A percentile compares a stretch with the other conserved stretches of the same genome.
These are phyloP conservation scores for Pygocentrus nattereri DNA, from an alignment of 2,797 vertebrate genomes.

Conservation along the genomic window DNA sequence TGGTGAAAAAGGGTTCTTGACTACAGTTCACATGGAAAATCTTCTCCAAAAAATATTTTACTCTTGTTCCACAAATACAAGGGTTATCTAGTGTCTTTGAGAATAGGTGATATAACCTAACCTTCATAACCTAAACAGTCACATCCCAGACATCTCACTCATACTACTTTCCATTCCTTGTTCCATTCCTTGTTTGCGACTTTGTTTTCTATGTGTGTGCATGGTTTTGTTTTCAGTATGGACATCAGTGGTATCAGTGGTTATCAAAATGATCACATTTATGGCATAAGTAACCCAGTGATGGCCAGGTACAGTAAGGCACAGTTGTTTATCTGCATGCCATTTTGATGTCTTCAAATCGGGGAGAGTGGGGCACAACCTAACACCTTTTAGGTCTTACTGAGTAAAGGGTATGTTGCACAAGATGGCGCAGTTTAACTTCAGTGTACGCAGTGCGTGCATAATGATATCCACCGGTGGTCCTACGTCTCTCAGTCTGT, in stretches of 20 bases:
- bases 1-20: too few relatives aligned
- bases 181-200: neutral
- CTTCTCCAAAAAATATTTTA: too few relatives aligned
- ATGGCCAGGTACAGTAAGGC: conserved; percentile 84
- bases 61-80: too few relatives aligned
- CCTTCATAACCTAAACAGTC: too few relatives aligned
- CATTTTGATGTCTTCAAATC: neutral
- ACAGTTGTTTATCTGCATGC: conserved; percentile 35
- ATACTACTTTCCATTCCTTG: conserved; percentile 7
- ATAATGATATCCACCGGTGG: too few relatives aligned
- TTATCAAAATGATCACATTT: conserved; percentile 87
- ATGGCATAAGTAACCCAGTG: conserved; percentile 83
- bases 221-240: conserved; percentile 79
- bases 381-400: neutral
- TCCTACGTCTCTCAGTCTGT: too few relatives aligned
- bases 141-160: conserved; percentile 2
- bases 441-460: too few relatives aligned
- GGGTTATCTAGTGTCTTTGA: too few relatives aligned
- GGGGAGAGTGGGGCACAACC: neutral
- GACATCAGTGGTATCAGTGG: conserved; percentile 85
- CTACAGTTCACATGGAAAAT: too few relatives aligned
- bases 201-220: conserved; percentile 40
- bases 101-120: too few relatives aligned
- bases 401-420: neutral
- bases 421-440: too few relatives aligned